These are phyloP conservation scores for Poecilia latipinna DNA, from an alignment of 2,113 vertebrate species.

Conservation along the genomic window DNA sequence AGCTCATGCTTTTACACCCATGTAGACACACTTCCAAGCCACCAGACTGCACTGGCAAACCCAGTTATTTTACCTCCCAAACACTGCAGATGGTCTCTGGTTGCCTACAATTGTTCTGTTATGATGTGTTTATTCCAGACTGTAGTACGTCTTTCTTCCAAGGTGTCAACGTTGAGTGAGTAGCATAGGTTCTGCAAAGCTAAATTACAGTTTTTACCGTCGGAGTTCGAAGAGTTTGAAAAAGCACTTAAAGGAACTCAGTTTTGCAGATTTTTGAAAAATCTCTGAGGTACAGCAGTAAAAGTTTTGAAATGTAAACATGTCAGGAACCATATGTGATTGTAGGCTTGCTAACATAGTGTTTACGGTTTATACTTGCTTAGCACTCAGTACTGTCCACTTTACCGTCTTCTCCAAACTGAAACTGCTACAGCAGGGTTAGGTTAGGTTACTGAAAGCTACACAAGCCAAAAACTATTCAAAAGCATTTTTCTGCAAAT, in stretches of 20 bases:
- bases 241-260: background rate
- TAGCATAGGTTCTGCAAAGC: background rate
- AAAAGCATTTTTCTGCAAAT: no score
- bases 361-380: background rate
- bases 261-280: background rate
- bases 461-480: no score
- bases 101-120: background rate
- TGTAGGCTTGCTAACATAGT: background rate
- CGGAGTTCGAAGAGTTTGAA: background rate
- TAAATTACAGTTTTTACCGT: constrained; percentile 1
- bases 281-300: background rate
- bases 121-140: background rate
- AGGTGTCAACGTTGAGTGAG: no score
- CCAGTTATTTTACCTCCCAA: background rate
- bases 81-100: background rate
- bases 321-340: background rate
- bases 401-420: no score
- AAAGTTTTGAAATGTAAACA: background rate
- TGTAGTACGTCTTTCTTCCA: background rate
- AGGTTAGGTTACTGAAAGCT: no score
- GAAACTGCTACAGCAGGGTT: no score
- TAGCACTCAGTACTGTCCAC: no score
- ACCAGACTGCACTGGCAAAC: background rate
- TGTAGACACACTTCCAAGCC: background rate
- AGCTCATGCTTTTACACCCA: background rate